Evolutionary conservation across 2,797 vertebrate genomes (phyloP).

Genomic region (Accipiter fasciatus): DNA sequence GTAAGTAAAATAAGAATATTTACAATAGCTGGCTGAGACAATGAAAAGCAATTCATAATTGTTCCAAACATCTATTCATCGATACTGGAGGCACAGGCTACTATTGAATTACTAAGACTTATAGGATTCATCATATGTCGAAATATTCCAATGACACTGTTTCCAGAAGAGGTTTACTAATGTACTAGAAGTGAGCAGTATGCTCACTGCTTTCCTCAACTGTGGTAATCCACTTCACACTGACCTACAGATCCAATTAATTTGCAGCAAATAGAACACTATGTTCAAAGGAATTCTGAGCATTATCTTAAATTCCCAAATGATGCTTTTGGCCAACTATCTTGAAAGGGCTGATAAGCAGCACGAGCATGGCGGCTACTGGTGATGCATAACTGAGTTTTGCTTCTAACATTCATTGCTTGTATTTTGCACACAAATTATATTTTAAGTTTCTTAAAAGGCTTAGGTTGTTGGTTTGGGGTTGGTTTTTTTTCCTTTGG

Average conservation of each 20-base stretch:
- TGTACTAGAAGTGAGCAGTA: background rate
- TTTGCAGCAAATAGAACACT: constrained; percentile 21
- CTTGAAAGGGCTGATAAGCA: constrained; percentile 16
- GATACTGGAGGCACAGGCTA: background rate
- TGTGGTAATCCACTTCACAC: constrained; percentile 4
- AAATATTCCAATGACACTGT: background rate
- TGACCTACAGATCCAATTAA: constrained; percentile 48
- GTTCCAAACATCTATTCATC: background rate
- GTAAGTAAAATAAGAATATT: background rate
- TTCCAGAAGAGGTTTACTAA: background rate
- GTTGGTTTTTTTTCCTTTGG: background rate
- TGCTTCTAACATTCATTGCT: background rate
- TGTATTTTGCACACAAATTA: background rate
- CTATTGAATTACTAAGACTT: background rate
- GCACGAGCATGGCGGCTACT: background rate
- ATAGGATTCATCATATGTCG: background rate
- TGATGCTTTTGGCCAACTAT: background rate
- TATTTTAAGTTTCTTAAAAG: background rate
- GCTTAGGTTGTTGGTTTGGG: background rate
- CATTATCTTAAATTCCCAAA: constrained; percentile 19
- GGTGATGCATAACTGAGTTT: background rate
- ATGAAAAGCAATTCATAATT: background rate
- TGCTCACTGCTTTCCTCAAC: background rate
- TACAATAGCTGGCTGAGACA: background rate
- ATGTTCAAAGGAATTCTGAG: constrained; percentile 47